Conservation (phyloP, 2,888 invertebrate species). For the Hecatera dysodea region DNA sequence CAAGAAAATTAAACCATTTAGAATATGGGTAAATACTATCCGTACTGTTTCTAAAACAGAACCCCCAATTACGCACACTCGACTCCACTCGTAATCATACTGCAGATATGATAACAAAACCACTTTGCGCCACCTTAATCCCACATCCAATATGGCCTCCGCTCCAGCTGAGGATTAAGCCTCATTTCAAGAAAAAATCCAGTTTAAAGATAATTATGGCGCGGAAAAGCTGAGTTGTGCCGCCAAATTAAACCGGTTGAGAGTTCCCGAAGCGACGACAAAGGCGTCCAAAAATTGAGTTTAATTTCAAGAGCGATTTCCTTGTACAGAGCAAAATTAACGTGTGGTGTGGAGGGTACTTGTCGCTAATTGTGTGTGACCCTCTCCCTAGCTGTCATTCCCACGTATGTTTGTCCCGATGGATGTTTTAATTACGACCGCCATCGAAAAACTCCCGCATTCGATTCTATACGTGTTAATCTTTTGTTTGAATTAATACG, state of each 20-base stretch:
- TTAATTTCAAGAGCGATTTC: slow-evolving; percentile 83
- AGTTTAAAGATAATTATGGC: slow-evolving; percentile 75
- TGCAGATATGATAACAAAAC: slow-evolving; percentile 56
- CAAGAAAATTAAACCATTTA: neutral
- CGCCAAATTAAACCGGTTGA: slow-evolving; percentile 77
- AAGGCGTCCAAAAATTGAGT: slow-evolving; percentile 78
- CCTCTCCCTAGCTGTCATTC: slow-evolving; percentile 72
- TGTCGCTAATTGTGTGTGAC: slow-evolving; percentile 85
- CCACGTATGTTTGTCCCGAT: slow-evolving; percentile 67
- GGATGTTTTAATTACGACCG: slow-evolving; percentile 76
- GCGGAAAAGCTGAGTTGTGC: slow-evolving; percentile 71
- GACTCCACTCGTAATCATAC: slow-evolving; percentile 53
- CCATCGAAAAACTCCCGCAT: slow-evolving; percentile 75
- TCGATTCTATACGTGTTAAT: slow-evolving; percentile 74
- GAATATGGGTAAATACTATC: neutral
- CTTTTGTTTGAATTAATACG: slow-evolving; percentile 79
- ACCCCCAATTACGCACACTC: slow-evolving; percentile 34
- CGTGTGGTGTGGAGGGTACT: slow-evolving; percentile 81
- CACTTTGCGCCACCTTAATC: slow-evolving; percentile 68
- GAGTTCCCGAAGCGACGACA: slow-evolving; percentile 66
- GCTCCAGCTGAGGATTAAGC: slow-evolving; percentile 46
- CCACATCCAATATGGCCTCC: slow-evolving; percentile 57
- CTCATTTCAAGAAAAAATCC: slow-evolving; percentile 68
- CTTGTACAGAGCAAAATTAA: slow-evolving; percentile 80
- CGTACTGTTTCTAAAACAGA: slow-evolving; percentile 19